phyloP scores from a whole-genome alignment of 2,888 invertebrate species.

The Perizoma flavofasciatum region DNA sequence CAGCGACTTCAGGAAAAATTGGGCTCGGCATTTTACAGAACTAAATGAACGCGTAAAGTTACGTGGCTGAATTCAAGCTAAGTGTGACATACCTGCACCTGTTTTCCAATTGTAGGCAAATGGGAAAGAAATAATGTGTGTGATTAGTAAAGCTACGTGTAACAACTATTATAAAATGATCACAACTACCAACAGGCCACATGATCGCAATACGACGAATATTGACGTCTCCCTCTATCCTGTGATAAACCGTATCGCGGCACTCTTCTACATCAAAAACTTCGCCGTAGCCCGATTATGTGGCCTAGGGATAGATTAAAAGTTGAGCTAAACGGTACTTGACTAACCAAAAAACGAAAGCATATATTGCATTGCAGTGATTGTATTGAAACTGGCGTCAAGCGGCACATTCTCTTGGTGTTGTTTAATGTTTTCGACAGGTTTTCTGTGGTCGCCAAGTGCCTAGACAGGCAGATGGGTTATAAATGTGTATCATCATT shows the following conservation, averaged over 20 bases:
- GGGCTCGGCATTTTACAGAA: no score
- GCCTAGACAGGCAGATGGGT: slow-evolving; percentile 22
- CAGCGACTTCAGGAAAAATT: no score
- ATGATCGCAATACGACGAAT: no score
- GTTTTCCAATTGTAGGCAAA: slow-evolving; percentile 21
- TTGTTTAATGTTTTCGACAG: slow-evolving; percentile 19
- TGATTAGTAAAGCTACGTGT: slow-evolving; percentile 12
- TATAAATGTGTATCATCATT: slow-evolving; percentile 4
- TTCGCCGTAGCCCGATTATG: no score
- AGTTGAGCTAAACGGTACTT: background rate
- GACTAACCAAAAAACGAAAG: slow-evolving; percentile 18
- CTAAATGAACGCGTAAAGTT: no score
- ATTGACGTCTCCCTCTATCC: no score
- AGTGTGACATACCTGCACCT: slow-evolving; percentile 17
- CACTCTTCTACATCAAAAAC: no score
- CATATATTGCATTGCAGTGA: slow-evolving; percentile 1
- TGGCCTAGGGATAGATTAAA: background rate
- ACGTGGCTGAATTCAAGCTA: background rate
- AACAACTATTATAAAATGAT: no score
- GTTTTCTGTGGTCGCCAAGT: slow-evolving; percentile 15
- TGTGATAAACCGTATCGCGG: no score
- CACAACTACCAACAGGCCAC: no score
- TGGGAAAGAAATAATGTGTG: background rate
- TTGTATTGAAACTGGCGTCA: slow-evolving; percentile 15
- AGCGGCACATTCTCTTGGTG: slow-evolving; percentile 9